These are phyloP conservation scores for Lasioglossum morio DNA, from an alignment of 2,888 invertebrate genomes.

Conservation along the genomic window DNA sequence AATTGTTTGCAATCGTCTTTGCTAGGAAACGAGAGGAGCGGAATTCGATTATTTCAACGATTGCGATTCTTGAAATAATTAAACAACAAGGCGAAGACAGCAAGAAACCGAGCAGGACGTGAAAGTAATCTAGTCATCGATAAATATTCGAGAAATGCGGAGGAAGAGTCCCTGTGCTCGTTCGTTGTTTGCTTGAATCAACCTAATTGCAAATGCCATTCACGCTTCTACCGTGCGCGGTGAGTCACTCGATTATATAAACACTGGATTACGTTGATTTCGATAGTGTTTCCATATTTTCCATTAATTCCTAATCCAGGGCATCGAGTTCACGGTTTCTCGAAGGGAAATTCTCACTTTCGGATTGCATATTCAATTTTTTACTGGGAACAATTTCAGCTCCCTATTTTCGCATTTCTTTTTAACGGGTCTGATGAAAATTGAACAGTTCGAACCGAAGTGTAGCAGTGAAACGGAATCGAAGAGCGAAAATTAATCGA, in stretches of 20 bases:
- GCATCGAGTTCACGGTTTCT: neutral
- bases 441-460: no score
- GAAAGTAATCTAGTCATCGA: neutral
- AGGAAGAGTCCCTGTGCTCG: neutral
- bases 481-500: neutral
- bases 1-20: neutral
- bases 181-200: neutral
- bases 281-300: neutral
- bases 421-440: no score
- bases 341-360: neutral
- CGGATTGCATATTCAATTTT: neutral
- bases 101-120: neutral
- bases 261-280: neutral
- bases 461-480: no score
- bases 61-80: neutral
- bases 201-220: constrained; percentile 1
- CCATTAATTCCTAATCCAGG: neutral
- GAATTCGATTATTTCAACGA: neutral
- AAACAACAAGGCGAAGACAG: neutral
- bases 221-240: neutral
- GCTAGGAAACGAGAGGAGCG: neutral
- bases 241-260: constrained; percentile 2
- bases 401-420: neutral
- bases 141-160: constrained; percentile 7
- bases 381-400: neutral